Percentiles rank a stretch among this genome's conserved stretches.
These are phyloP conservation scores for Phrynocephalus forsythii DNA, from an alignment of 2,797 vertebrate genomes.

Conservation along the genomic window DNA sequence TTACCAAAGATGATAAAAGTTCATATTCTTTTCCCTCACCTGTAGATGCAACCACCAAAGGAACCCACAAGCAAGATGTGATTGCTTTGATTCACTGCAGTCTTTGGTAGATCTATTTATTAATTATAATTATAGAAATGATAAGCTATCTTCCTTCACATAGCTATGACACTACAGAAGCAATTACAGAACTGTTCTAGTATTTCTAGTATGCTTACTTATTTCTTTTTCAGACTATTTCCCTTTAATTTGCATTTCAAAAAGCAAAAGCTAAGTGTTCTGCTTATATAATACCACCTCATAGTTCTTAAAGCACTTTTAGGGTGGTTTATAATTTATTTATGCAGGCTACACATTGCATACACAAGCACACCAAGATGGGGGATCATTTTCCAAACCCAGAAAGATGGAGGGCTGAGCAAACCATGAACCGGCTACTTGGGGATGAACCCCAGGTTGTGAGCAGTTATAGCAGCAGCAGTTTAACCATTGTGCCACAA, in stretches of 20 bases:
- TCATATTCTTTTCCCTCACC: constrained; percentile 24
- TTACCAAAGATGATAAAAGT: constrained; percentile 16
- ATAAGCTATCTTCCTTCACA: neutral
- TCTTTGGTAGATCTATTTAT: neutral
- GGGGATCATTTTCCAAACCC: too few relatives aligned
- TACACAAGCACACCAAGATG: too few relatives aligned
- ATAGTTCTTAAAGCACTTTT: too few relatives aligned
- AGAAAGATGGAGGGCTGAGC: too few relatives aligned
- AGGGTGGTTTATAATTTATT: too few relatives aligned
- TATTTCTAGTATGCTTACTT: neutral
- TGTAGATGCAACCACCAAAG: constrained; percentile 19
- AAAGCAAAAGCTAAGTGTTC: too few relatives aligned
- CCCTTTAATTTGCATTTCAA: neutral
- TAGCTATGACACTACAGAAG: neutral
- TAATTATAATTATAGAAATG: neutral
- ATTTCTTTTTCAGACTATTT: neutral
- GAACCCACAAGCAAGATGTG: neutral
- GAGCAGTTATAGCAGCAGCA: too few relatives aligned
- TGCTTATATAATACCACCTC: too few relatives aligned
- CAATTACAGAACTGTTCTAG: neutral
- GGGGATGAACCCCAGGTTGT: too few relatives aligned
- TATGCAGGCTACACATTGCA: too few relatives aligned
- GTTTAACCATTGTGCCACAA: too few relatives aligned
- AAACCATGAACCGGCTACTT: too few relatives aligned
- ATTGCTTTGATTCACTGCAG: constrained; percentile 28